A percentile compares a stretch with the other conserved stretches of the same genome.
phyloP scores from a whole-genome alignment of 2,113 vertebrate genomes.

The Hemiprocne comata region DNA sequence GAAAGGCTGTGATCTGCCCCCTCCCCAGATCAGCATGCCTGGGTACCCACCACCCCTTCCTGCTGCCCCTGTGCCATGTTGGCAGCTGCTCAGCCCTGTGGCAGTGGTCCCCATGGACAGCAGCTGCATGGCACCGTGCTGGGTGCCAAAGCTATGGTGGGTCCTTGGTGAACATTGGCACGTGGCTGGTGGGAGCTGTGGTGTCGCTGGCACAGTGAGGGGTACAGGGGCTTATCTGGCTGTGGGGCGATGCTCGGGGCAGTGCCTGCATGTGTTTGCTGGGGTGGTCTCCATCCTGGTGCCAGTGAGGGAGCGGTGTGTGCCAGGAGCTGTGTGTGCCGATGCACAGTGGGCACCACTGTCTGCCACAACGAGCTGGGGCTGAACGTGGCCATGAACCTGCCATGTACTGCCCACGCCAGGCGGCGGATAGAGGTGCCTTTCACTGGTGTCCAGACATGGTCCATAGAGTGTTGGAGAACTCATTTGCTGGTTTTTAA shows the following conservation, averaged over 20 bases:
- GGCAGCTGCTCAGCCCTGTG: accelerated
- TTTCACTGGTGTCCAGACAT: not conserved
- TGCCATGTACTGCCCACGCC: not conserved
- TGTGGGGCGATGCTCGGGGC: accelerated
- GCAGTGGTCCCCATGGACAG: not conserved
- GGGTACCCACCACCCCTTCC: not conserved
- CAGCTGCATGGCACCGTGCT: accelerated
- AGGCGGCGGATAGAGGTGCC: not conserved
- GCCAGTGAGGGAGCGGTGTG: accelerated
- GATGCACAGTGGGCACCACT: not conserved
- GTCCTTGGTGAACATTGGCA: not conserved
- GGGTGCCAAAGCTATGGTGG: too few species aligned
- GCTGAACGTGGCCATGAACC: not conserved
- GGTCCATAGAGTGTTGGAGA: not conserved
- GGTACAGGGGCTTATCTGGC: accelerated
- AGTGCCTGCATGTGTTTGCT: not conserved
- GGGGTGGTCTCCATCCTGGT: accelerated
- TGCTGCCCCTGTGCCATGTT: accelerated
- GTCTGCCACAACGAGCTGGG: not conserved
- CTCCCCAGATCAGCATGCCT: not conserved
- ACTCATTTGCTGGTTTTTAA: not conserved
- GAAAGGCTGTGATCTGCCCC: accelerated
- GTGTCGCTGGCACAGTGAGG: not conserved
- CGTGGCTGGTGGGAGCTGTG: accelerated
- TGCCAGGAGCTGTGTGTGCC: not conserved